phyloP scores from a whole-genome alignment of 2,113 vertebrate species.

The Callochromis pleurospilus region DNA sequence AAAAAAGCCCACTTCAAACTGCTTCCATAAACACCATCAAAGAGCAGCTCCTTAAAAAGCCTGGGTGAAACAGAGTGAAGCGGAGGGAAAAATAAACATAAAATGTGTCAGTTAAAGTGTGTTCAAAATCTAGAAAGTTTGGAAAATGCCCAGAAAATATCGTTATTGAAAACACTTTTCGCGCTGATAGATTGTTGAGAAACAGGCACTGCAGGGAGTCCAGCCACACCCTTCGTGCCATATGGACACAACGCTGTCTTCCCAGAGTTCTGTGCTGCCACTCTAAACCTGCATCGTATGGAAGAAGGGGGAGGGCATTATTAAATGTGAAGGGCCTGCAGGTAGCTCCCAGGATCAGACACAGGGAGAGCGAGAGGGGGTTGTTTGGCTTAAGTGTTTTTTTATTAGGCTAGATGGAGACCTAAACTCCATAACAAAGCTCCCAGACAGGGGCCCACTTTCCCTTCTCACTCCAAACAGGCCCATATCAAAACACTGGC shows the following conservation, averaged over 20 bases:
- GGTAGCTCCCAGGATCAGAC: slow-evolving; percentile 68
- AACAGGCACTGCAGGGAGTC: background rate
- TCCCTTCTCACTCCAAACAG: slow-evolving; percentile 41
- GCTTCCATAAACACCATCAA: slow-evolving; percentile 46
- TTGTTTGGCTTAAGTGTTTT: slow-evolving; percentile 75
- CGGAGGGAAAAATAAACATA: slow-evolving; percentile 9
- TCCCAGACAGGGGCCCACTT: slow-evolving; percentile 67
- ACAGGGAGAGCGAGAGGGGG: slow-evolving; percentile 43
- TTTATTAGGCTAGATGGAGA: slow-evolving; percentile 74
- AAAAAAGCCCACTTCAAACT: slow-evolving; percentile 24
- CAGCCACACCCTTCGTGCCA: slow-evolving; percentile 2
- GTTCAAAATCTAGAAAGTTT: slow-evolving; percentile 1
- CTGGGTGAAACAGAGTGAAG: background rate
- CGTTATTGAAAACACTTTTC: background rate
- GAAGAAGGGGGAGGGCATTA: slow-evolving; percentile 26
- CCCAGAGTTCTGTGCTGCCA: slow-evolving; percentile 8
- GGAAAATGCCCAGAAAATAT: background rate
- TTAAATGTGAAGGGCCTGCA: slow-evolving; percentile 66
- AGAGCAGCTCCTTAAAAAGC: slow-evolving; percentile 18
- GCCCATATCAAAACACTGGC: slow-evolving; percentile 70
- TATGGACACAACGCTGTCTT: background rate
- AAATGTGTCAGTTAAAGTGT: background rate
- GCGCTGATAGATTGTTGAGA: background rate
- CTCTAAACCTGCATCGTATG: background rate
- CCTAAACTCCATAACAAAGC: slow-evolving; percentile 74